These are phyloP conservation scores for Phylloscopus whistleri DNA, from an alignment of 2,113 vertebrate species.

Conservation along the genomic window DNA sequence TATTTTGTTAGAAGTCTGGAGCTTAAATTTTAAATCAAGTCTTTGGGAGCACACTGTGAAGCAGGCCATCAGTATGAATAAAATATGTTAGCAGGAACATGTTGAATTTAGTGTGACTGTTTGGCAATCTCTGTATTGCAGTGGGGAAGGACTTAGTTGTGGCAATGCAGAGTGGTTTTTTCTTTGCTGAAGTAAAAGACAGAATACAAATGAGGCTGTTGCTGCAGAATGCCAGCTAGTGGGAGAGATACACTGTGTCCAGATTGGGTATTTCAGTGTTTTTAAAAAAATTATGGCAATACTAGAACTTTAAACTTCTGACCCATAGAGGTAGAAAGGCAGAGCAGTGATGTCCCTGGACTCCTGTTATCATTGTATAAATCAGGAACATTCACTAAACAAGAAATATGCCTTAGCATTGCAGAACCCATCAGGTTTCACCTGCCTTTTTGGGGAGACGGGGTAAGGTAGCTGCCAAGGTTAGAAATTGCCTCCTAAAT, in stretches of 20 bases:
- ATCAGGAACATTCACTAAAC: not conserved
- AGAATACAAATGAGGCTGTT: slow-evolving; percentile 26
- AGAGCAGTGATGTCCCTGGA: not conserved
- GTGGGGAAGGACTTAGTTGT: not conserved
- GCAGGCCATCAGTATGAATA: slow-evolving; percentile 24
- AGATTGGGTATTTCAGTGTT: not conserved
- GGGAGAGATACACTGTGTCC: not conserved
- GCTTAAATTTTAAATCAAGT: slow-evolving; percentile 23
- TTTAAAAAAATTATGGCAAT: not conserved
- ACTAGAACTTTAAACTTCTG: not conserved
- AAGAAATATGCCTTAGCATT: not conserved
- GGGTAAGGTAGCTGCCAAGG: not conserved
- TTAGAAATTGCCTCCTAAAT: slow-evolving; percentile 1
- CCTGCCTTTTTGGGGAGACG: not conserved
- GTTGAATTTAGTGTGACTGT: not conserved
- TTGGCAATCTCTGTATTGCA: not conserved
- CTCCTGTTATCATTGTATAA: not conserved
- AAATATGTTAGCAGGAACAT: not conserved
- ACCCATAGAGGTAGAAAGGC: not conserved
- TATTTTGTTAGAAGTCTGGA: slow-evolving; percentile 6
- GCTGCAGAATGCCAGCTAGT: not conserved
- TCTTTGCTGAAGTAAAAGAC: not conserved
- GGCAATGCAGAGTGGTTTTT: not conserved
- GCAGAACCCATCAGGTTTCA: not conserved
- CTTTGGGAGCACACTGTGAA: not conserved